Base-by-base conservation (phyloP, 2,113 vertebrate genomes). In the Columba livia region DNA sequence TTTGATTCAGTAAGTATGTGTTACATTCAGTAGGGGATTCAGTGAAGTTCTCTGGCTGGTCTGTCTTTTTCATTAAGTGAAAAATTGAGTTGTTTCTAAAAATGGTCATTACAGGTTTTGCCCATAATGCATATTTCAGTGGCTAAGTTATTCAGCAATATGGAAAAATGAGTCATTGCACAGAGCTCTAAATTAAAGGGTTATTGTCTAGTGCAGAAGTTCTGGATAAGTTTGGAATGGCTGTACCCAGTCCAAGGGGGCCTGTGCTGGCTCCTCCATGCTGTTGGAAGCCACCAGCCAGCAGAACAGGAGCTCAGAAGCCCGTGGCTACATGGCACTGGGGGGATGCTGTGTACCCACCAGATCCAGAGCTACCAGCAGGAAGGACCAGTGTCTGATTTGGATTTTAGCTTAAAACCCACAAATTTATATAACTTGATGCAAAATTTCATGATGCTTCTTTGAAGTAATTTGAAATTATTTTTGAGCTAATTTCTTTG, bases 231-330 rank as follows among this genome's bases (percentile, higher is more conserved):
- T 84, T 51, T 67, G 32, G 47, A 74, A 44, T 26, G 19, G 34
- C 51, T 75, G 61, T 67, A 15, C 9, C 42, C n/a, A 40, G 61
- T 48, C 65, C 77, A 74, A 18, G 11, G 36, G 56, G 6, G 17
- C 12, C 66, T 71, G 19, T 24, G 34, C 16, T 40, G 79, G 40
- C 48, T 75, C 6, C 0, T 85, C 25, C 53, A 12, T 0, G 0
- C 58, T 73, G 48, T 82, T 77, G 61, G 70, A 86, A 70, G 29
- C 50, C 64, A 53, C 20, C 62, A 44, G 57, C 24, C 36, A 67
- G 86, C 57, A 88, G 36, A 85, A 44, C 4, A 4, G 64, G 53
- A 58, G 34, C 66, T 79, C 61, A 9, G 25, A 79, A 54, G 29
- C 31, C 7, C 2, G 0, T 14, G 21, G 16, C 77, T 32, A 8